Evolutionary conservation across 1,140 invertebrate species (phyloP).

Genomic region (Caenorhabditis brenneri): DNA sequence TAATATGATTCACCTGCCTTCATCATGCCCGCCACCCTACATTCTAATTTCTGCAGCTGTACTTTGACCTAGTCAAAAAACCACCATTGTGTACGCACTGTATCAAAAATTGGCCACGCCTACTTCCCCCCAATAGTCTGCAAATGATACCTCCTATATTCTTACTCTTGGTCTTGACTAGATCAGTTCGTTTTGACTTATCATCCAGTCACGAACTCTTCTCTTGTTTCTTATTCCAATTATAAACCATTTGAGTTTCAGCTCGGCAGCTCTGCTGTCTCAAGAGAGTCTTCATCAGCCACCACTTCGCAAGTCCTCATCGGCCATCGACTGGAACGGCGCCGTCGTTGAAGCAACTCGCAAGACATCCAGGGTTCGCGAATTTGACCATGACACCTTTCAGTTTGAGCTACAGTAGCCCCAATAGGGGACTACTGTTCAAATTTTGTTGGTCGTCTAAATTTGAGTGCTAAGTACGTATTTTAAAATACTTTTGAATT

Average conservation of each 20-base stretch:
- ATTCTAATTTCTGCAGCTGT: constrained; percentile 20
- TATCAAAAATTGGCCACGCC: constrained; percentile 13
- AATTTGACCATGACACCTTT: constrained; percentile 17
- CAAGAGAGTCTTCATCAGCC: constrained; percentile 37
- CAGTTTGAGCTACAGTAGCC: constrained; percentile 24
- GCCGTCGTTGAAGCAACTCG: constrained; percentile 24
- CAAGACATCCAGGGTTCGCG: constrained; percentile 35
- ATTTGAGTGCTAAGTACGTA: neutral
- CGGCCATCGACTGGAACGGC: constrained; percentile 46
- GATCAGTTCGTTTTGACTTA: neutral
- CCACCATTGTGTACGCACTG: constrained; percentile 13
- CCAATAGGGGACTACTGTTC: constrained; percentile 33
- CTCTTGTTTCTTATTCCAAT: neutral
- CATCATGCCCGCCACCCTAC: neutral
- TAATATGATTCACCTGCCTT: constrained; percentile 14
- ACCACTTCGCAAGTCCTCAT: constrained; percentile 51
- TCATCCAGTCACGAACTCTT: neutral
- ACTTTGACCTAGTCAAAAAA: constrained; percentile 26
- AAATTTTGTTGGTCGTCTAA: neutral
- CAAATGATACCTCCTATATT: constrained; percentile 15
- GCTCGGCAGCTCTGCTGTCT: constrained; percentile 47
- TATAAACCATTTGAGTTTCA: neutral
- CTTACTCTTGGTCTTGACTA: neutral
- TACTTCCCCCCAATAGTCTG: neutral
- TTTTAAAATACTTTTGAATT: constrained; percentile 27